Evolutionary conservation across 2,113 vertebrate species (phyloP), one percentile per base, ranked within the genome.

Genomic region (Casuarius casuarius): DNA sequence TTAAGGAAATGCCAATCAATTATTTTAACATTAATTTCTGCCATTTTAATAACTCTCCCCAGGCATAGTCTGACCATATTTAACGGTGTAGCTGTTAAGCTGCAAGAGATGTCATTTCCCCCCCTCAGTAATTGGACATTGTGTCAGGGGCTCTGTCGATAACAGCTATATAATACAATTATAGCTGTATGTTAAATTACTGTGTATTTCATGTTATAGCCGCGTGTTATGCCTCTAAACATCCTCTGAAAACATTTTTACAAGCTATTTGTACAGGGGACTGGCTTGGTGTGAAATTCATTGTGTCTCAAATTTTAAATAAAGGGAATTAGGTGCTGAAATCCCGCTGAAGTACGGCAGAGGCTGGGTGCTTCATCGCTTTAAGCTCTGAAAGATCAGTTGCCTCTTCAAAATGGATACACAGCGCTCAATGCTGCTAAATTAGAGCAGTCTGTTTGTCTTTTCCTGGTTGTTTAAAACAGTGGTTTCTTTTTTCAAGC

Each of bases 1-100:
- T 94, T 85, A 91, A 95, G 74, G 85, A 94, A 96, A 95, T 86
- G 90, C 78, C 91, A 84, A 97, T 97, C 94, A 94, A 96, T 97
- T 95, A 94, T 84, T 92, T 95, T 74, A 94, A 89, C 7, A 49
- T 74, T 95, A 85, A 96, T 94, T 95, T 73, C 89, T 94, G 81
- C 81, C 89, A 76, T 68, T 87, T 95, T 84, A 96, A 96, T 78
- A 76, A 82, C 77, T 96, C 92, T 92, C 92, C 71, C 44, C 38
- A 74, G 91, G 89, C 51, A 29, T 71, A 74, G 72, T 12, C 35
- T 75, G 89, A 26, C 87, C 74, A 25, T 59, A 25, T 96, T 81
- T 96, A 96, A 94, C 3, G 4, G 58, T 5, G 76, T 7, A 28
- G 91, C 83, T 96, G 73, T 89, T 91, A 75, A 92, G 88, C 94